A percentile compares a stretch with the other conserved stretches of the same genome.
Evolutionary conservation across 1,140 invertebrate species (phyloP).

Genomic region (Bradysia coprophila): DNA sequence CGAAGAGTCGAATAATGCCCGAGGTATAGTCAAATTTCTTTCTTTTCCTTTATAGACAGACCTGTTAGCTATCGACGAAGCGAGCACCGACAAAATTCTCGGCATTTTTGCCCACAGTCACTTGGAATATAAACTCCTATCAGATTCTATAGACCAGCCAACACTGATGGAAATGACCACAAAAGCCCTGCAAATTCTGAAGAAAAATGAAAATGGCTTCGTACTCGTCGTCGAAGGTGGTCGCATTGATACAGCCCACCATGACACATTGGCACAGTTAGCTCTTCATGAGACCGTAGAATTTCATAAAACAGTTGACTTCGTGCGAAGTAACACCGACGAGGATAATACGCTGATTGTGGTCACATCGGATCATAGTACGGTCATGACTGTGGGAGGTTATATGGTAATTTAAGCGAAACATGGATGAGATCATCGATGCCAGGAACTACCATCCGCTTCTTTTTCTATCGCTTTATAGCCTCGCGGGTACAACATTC

Average conservation of each 20-base stretch:
- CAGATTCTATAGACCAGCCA: constrained; percentile 15
- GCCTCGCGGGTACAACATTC: constrained; percentile 13
- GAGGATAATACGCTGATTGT: constrained; percentile 43
- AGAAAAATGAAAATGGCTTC: constrained; percentile 44
- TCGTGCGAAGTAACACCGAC: constrained; percentile 33
- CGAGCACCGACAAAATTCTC: no score
- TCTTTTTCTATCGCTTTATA: no score
- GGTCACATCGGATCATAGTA: constrained; percentile 50
- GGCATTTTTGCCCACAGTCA: constrained; percentile 31
- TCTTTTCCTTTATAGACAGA: no score
- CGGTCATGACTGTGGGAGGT: constrained; percentile 45
- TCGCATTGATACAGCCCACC: constrained; percentile 67
- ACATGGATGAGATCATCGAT: no score
- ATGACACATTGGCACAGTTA: constrained; percentile 43
- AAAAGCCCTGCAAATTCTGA: constrained; percentile 43
- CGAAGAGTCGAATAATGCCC: no score
- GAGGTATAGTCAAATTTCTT: no score
- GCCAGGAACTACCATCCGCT: no score
- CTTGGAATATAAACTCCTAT: constrained; percentile 32
- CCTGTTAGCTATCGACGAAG: no score
- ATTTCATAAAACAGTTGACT: constrained; percentile 41
- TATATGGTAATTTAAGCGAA: no score
- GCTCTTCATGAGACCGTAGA: constrained; percentile 46
- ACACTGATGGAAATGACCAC: constrained; percentile 47
- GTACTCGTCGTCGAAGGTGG: constrained; percentile 38